Conservation (phyloP, 2,797 vertebrate genomes). For the Adrianichthys oophorus region DNA sequence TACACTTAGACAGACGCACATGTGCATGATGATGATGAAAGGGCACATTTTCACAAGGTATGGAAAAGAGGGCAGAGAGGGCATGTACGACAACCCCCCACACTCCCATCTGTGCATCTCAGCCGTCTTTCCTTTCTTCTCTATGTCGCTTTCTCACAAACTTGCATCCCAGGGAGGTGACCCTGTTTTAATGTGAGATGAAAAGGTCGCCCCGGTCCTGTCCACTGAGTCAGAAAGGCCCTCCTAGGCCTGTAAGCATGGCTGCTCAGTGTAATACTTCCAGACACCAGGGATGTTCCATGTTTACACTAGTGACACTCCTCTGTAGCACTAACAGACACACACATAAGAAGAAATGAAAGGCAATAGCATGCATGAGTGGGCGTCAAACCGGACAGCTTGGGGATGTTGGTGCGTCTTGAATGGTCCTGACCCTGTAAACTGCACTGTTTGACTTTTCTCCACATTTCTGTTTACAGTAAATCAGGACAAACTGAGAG, state of each 20-base stretch:
- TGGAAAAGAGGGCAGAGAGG: slow-evolving; percentile 37
- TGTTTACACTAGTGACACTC: slow-evolving; percentile 65
- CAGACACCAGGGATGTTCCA: slow-evolving; percentile 69
- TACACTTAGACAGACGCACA: slow-evolving; percentile 50
- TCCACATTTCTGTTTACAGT: slow-evolving; percentile 34
- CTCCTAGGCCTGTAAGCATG: slow-evolving; percentile 69
- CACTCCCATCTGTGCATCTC: slow-evolving; percentile 26
- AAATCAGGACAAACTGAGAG: slow-evolving; percentile 51
- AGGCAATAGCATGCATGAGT: slow-evolving; percentile 52
- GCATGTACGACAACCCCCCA: slow-evolving; percentile 25
- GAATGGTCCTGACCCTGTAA: slow-evolving; percentile 53
- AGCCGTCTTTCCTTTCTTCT: slow-evolving; percentile 41
- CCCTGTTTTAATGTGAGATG: slow-evolving; percentile 69
- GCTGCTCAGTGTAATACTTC: slow-evolving; percentile 68
- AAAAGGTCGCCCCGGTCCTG: slow-evolving; percentile 67
- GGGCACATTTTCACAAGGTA: slow-evolving; percentile 59
- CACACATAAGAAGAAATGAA: slow-evolving; percentile 49
- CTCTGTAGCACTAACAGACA: slow-evolving; percentile 22
- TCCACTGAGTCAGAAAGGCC: slow-evolving; percentile 69
- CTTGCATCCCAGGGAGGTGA: slow-evolving; percentile 63
- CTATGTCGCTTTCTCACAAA: slow-evolving; percentile 54
- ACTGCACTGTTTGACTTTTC: slow-evolving; percentile 33
- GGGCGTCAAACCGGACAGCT: slow-evolving; percentile 50
- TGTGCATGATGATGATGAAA: slow-evolving; percentile 50
- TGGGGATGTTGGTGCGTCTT: slow-evolving; percentile 54